These are phyloP conservation scores for Tolmerus cingulatus DNA, from an alignment of 2,888 invertebrate species.

Conservation along the genomic window DNA sequence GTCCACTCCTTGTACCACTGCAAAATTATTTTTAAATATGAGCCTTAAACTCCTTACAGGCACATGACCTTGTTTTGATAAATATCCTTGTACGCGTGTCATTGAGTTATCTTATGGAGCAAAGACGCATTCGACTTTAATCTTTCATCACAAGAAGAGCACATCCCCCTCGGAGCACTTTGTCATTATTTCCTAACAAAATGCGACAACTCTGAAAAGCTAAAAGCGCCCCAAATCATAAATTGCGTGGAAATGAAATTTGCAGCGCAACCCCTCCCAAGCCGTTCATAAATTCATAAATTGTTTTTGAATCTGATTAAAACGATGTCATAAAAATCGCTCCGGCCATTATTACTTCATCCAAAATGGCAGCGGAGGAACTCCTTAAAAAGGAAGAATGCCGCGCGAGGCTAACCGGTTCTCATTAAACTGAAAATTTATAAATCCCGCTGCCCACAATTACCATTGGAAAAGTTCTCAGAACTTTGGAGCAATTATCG, in stretches of 20 bases:
- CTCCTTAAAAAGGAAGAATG: not conserved
- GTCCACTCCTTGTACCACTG: no score
- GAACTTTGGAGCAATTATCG: conserved; percentile 37
- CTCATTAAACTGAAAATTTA: conserved; percentile 40
- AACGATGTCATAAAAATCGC: not conserved
- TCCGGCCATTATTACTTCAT: conserved; percentile 14
- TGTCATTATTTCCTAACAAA: not conserved
- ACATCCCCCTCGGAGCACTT: not conserved
- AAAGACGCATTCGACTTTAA: not conserved
- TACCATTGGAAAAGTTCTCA: conserved; percentile 40
- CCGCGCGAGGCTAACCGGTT: not conserved
- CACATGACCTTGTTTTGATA: not conserved
- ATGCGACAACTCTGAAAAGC: not conserved
- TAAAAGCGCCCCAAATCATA: not conserved
- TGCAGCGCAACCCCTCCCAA: not conserved
- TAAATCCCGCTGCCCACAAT: conserved; percentile 37
- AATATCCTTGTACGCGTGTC: not conserved
- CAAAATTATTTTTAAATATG: not conserved
- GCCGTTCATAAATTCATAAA: not conserved
- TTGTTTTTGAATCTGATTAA: not conserved
- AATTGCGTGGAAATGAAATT: not conserved
- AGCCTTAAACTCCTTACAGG: not conserved
- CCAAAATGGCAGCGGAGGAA: not conserved
- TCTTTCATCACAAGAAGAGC: not conserved
- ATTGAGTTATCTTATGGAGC: not conserved